These are phyloP conservation scores for Liparis tanakae DNA, from an alignment of 2,797 vertebrate genomes.

Conservation along the genomic window DNA sequence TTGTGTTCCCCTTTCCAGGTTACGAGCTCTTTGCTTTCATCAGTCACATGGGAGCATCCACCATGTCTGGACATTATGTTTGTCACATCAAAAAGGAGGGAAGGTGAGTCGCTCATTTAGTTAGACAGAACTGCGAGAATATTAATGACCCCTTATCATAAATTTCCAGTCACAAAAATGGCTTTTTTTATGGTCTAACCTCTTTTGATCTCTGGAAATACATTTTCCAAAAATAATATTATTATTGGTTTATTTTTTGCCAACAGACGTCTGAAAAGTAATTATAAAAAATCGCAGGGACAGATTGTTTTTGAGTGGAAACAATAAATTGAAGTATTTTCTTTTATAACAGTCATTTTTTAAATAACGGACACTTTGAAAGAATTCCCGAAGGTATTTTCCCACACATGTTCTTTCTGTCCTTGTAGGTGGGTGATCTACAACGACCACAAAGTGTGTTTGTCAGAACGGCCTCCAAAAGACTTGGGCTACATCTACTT, in stretches of 20 bases:
- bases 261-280: conserved; percentile 7
- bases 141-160: background rate
- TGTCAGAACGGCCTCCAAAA: conserved; percentile 97
- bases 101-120: conserved; percentile 81
- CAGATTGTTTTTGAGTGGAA: conserved; percentile 14
- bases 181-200: background rate
- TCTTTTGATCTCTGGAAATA: conserved; percentile 5
- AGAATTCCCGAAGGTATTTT: background rate
- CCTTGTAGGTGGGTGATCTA: conserved; percentile 96
- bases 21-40: conserved; percentile 98
- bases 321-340: conserved; percentile 17
- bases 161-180: background rate
- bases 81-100: conserved; percentile 99
- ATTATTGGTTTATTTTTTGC: conserved; percentile 1
- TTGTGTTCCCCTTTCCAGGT: conserved; percentile 74
- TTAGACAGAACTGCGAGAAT: conserved; percentile 1
- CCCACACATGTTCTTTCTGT: background rate
- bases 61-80: conserved; percentile 98
- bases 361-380: conserved; percentile 3
- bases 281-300: conserved; percentile 6
- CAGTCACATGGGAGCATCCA: conserved; percentile 98
- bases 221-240: background rate
- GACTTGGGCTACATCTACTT: conserved; percentile 99
- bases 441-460: conserved; percentile 98
- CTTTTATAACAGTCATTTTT: background rate